Evolutionary conservation across 2,797 vertebrate species (phyloP), one percentile per base, ranked within the genome.

Genomic region (Chiloscyllium punctatum): DNA sequence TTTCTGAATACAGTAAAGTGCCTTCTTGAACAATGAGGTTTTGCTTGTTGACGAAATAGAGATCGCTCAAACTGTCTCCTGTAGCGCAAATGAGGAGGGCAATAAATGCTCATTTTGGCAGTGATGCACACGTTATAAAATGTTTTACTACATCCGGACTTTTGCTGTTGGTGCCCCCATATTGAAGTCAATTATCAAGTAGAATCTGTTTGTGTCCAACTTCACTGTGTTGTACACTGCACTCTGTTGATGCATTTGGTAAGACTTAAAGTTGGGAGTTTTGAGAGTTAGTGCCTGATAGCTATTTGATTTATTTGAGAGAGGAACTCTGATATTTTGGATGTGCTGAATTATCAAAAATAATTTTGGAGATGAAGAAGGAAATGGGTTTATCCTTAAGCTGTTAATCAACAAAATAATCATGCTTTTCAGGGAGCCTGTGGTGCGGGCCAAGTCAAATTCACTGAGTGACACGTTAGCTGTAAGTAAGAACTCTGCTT

Each of bases 391-490:
- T 53, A 90, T 90, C 13, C 30, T 69, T 92, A 42, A 42, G n/a
- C 48, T 92, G 66, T 92, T 68, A 25, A 42, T 51, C 25, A 74
- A 30, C 15, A 53, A 77, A 13, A 48, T 48, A n/a, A 7, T 15
- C 57, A 96, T 69, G 3, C 95, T 96, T 96, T 95, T 18, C 97
- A 99, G 99, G 96, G 99, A 99, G n/a, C 97, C 97, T 0, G 97
- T 97, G 69, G 97, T 98, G 42, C 98, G 98, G 74, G 96, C 97
- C 96, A 99, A 99, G 97, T 99, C 99, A 0, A 98, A 98, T 97
- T 99, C 99, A 1, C 97, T 99, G 96, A 98, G 97, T 95, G 99
- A 99, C 95, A 99, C 99, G 96, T 97, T 99, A 30, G 96, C 98
- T 21, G 98, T 98, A 97, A 98, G 98, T 96, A 69, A n/a, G 94